Evolutionary conservation across 1,140 invertebrate species (phyloP), one percentile per base, ranked within the genome.

Genomic region (Trachymyrmex septentrionalis): DNA sequence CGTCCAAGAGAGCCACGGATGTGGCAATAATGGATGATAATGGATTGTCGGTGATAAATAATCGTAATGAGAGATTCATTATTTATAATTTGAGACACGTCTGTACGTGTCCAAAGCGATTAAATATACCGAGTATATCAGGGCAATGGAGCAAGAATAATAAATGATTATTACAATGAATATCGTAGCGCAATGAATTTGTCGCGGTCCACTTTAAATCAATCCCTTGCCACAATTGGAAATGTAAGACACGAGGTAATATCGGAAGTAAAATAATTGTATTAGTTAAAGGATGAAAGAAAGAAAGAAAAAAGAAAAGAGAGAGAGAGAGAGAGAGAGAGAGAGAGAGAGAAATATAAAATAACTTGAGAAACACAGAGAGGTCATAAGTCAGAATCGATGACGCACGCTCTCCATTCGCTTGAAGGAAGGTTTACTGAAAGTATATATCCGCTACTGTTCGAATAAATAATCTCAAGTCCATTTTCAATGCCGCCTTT

Each of bases 1-100:
- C 48, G 34, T 1, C 21, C 34, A 53, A 64, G 34, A 73, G 12
- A 73, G 55, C 69, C 55, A 6, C 38, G 19, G 38, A 30, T 82
- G 24, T 44, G 19, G 53, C 80, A 63, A 75, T 84, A 84, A 84
- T 84, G 38, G 7, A 75, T n/a, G 38, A 84, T 84, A 84, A 84
- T 84, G 19, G 55, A 84, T 75, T 75, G 69, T 34, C 34, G 38
- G 69, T 34, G 14, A 84, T 84, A 73, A 75, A 84, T 84, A 84
- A 84, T 63, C 24, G 19, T 59, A 84, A 84, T 53, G 27, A 84
- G 69, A 48, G 38, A 82, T 71, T 82, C 27, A 82, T 82, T 73
- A 73, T 63, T 84, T 61, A 73, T 73, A 34, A 34, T 24, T 14
- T 16, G 38, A 82, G 38, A 24, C 27, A 24, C 27, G 27, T 16